Conservation (phyloP, 2,888 invertebrate species). For the Melolontha melolontha region DNA sequence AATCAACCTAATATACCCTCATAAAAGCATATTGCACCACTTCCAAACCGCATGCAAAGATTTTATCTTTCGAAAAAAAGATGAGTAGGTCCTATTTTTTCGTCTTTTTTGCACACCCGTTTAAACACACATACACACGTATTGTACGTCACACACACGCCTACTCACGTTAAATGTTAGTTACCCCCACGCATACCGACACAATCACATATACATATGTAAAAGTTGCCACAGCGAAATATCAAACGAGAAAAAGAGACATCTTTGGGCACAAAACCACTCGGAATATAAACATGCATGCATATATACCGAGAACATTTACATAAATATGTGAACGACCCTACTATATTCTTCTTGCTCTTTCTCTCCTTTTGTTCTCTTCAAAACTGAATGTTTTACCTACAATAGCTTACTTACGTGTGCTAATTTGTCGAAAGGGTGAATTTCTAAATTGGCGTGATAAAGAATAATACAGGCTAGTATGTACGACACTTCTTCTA, state of each 20-base stretch:
- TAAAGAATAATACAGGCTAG: no score
- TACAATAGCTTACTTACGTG: no score
- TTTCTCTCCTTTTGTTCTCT: no score
- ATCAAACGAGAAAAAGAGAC: not conserved
- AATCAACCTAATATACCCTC: slow-evolving; percentile 57
- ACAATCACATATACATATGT: not conserved
- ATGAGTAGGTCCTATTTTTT: slow-evolving; percentile 46
- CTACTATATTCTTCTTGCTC: no score
- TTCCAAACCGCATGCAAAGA: slow-evolving; percentile 58
- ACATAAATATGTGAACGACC: no score
- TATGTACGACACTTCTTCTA: no score
- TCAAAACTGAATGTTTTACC: no score
- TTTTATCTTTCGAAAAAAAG: slow-evolving; percentile 54
- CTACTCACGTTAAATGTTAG: not conserved
- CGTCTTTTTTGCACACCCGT: slow-evolving; percentile 15
- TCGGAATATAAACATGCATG: slow-evolving; percentile 11
- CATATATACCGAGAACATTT: not conserved
- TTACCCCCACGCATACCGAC: not conserved
- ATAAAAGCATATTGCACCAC: slow-evolving; percentile 58
- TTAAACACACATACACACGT: slow-evolving; percentile 1
- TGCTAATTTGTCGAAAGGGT: no score
- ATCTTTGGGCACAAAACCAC: slow-evolving; percentile 10
- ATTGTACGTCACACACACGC: not conserved
- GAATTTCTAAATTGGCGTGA: no score
- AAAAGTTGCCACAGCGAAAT: not conserved